Percentiles rank a stretch among this genome's conserved stretches.
These are phyloP conservation scores for Amblyteles armatorius DNA, from an alignment of 2,888 invertebrate genomes.

Conservation along the genomic window DNA sequence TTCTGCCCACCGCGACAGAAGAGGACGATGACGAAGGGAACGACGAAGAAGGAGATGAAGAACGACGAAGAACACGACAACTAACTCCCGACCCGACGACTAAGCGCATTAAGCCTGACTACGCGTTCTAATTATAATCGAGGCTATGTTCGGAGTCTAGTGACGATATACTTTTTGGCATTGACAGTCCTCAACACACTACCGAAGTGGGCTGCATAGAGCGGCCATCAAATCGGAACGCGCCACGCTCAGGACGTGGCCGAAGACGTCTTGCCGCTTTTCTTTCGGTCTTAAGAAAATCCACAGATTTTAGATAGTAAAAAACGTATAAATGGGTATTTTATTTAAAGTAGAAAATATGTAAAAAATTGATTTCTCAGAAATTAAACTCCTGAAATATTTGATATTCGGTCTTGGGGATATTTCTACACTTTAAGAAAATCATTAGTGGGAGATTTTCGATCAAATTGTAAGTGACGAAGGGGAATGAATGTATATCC, in stretches of 20 bases:
- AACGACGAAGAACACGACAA: constrained; percentile 39
- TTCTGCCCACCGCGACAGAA: constrained; percentile 43
- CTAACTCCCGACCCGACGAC: constrained; percentile 35
- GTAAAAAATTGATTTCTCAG: too few relatives aligned
- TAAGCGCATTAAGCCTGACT: constrained; percentile 68
- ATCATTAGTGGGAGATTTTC: neutral
- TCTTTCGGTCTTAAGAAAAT: neutral
- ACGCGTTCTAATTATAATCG: constrained; percentile 81
- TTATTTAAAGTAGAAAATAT: too few relatives aligned
- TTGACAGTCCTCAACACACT: constrained; percentile 76
- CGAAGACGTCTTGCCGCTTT: neutral
- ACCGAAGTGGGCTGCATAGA: constrained; percentile 57
- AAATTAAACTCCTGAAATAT: too few relatives aligned
- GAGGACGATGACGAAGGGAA: constrained; percentile 47
- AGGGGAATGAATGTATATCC: neutral
- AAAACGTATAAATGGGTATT: too few relatives aligned
- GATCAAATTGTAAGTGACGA: neutral
- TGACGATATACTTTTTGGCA: constrained; percentile 80
- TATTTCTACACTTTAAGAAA: neutral
- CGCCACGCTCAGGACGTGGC: neutral
- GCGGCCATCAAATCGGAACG: constrained; percentile 33
- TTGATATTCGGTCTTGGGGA: too few relatives aligned
- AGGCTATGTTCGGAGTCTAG: constrained; percentile 79
- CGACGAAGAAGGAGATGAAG: constrained; percentile 41
- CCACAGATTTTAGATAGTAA: neutral